Percentiles rank a stretch among this genome's conserved stretches.
These are phyloP conservation scores for Periophthalmus magnuspinnatus DNA, from an alignment of 2,797 vertebrate genomes.

Conservation along the genomic window DNA sequence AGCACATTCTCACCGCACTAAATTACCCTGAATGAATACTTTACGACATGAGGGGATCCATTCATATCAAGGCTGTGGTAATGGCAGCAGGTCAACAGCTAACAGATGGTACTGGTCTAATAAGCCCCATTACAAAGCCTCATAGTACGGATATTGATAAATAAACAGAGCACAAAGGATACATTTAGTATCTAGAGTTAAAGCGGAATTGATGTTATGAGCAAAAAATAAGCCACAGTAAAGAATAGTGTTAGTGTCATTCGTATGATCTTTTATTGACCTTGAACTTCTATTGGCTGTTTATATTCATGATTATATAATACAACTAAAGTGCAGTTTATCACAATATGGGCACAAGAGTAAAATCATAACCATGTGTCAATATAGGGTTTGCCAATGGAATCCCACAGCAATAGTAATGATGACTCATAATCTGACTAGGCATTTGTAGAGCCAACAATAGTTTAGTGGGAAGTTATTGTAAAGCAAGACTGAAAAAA, in stretches of 20 bases:
- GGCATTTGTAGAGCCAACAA: neutral
- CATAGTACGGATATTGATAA: constrained; percentile 52
- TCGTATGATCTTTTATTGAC: constrained; percentile 18
- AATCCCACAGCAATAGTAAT: neutral
- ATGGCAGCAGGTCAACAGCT: constrained; percentile 49
- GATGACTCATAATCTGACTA: no score
- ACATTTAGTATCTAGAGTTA: constrained; percentile 50
- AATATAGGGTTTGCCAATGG: neutral
- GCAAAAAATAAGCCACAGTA: constrained; percentile 10
- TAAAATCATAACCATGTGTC: neutral
- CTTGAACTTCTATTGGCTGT: constrained; percentile 14
- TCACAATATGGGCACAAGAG: neutral
- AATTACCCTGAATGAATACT: constrained; percentile 44
- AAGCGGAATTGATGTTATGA: constrained; percentile 40
- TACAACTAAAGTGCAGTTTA: neutral
- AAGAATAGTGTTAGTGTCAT: neutral
- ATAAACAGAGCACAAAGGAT: constrained; percentile 23
- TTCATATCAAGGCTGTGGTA: constrained; percentile 36
- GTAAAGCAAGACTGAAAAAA: neutral
- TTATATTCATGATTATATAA: neutral
- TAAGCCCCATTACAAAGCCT: constrained; percentile 59
- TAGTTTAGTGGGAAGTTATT: neutral
- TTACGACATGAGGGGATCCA: constrained; percentile 50
- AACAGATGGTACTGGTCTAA: constrained; percentile 60
- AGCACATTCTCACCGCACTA: constrained; percentile 21